Base-by-base conservation (phyloP, 2,888 invertebrate genomes). In the Heteromyza rotundicornis region DNA sequence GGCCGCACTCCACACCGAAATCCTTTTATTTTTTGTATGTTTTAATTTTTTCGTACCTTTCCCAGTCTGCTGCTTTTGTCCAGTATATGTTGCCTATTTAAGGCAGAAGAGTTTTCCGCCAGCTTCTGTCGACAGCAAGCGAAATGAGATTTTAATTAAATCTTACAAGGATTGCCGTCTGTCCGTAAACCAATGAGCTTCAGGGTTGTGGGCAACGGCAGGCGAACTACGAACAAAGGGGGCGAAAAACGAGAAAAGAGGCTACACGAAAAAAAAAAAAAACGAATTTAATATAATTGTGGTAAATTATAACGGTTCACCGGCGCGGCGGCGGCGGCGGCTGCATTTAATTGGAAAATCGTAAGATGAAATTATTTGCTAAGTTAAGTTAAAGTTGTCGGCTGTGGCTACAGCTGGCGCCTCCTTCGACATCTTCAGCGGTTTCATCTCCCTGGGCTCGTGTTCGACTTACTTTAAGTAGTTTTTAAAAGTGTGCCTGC, bases 111-210 rank as follows among this genome's bases (percentile, higher is more conserved):
- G 10, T 10, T 32, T 5, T 14, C 3, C 20, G 17, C 14, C 19
- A 19, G 17, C 20, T 19, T 59, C 69, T 65, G 73, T 70, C 67
- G 24, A 49, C 54, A 65, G 69, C 67, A 57, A 63, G 61, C 66
- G 67, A 76, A 74, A 78, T 76, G 69, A 70, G 65, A 72, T 73
- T 76, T 77, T 79, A 79, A 79, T 80, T 79, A 71, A 75, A 80
- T 76, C 71, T 73, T 61, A 62, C 58, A 66, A 68, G 64, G 63
- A 57, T 53, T 51, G 57, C 27, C 53, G 60, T 53, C 64, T 59
- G 54, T 36, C 12, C 40, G 47, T 22, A 36, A 50, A 16, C 53
- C 10, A n/a, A n/a, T n/a, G n/a, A n/a, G n/a, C n/a, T n/a, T n/a
- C n/a, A n/a, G n/a, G n/a, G n/a, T n/a, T n/a, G n/a, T n/a, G n/a